phyloP scores from a whole-genome alignment of 2,888 invertebrate genomes.

The Pogonocherus hispidulus region DNA sequence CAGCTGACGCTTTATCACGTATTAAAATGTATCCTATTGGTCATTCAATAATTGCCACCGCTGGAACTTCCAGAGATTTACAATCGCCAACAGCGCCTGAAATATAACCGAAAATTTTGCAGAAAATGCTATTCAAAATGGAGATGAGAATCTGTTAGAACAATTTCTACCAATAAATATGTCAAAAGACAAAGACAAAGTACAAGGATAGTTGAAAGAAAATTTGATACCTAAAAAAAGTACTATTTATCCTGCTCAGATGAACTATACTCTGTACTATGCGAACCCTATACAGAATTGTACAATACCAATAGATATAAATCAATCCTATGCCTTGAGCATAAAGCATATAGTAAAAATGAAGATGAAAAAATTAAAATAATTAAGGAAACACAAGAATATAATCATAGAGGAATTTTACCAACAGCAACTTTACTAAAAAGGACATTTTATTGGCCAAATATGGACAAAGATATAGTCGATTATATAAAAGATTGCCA shows the following conservation, averaged over 20 bases:
- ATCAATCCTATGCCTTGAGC: not conserved
- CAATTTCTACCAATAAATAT: not conserved
- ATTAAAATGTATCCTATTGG: slow-evolving; percentile 1
- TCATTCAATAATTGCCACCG: not conserved
- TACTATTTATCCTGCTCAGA: not conserved
- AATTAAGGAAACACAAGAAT: not conserved
- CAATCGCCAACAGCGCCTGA: not conserved
- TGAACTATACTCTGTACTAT: not conserved
- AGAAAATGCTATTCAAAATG: not conserved
- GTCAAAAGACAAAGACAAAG: not conserved
- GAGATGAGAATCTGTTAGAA: not conserved
- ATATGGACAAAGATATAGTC: no score
- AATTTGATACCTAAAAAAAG: not conserved
- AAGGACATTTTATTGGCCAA: no score
- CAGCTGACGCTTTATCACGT: not conserved
- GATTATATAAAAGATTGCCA: no score
- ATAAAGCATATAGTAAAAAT: not conserved
- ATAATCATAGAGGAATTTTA: not conserved
- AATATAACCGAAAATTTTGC: not conserved
- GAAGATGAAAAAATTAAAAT: not conserved
- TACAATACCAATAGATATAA: not conserved
- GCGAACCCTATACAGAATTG: not conserved
- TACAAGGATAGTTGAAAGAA: not conserved
- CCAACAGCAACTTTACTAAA: no score
- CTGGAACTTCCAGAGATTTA: not conserved